phyloP scores from a whole-genome alignment of 2,888 invertebrate genomes.

The Cecidostiba fungosa region DNA sequence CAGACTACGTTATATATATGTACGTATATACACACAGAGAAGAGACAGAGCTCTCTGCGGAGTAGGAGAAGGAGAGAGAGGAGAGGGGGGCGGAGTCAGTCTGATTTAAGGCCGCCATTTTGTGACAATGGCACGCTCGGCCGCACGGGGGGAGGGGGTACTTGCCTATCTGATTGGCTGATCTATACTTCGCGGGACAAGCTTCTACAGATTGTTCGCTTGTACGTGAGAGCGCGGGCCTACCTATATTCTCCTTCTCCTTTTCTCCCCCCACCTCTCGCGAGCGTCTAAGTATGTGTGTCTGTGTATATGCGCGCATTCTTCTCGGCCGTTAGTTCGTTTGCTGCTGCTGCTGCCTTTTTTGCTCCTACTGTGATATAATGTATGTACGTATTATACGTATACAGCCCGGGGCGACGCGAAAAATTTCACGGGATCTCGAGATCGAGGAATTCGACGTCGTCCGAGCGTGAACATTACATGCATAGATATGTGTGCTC shows the following conservation, averaged over 20 bases:
- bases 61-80: neutral
- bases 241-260: constrained; percentile 10
- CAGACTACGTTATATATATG: neutral
- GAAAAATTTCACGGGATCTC: constrained; percentile 64
- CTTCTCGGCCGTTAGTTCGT: constrained; percentile 50
- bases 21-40: neutral
- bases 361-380: constrained; percentile 15
- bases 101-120: constrained; percentile 81
- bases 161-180: constrained; percentile 80
- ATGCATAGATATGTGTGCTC: neutral
- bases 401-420: constrained; percentile 25
- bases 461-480: constrained; percentile 31
- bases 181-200: constrained; percentile 74
- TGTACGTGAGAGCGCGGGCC: constrained; percentile 69
- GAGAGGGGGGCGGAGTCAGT: constrained; percentile 77
- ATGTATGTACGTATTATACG: neutral
- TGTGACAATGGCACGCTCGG: constrained; percentile 76
- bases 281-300: neutral
- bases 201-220: constrained; percentile 80
- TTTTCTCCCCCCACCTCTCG: constrained; percentile 37
- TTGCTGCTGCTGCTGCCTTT: constrained; percentile 29
- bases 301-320: constrained; percentile 9
- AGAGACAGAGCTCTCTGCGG: constrained; percentile 52
- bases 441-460: constrained; percentile 57
- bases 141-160: constrained; percentile 71